Evolutionary conservation across 2,113 vertebrate species (phyloP), one percentile per base, ranked within the genome.

Genomic region (Prunella himalayana): DNA sequence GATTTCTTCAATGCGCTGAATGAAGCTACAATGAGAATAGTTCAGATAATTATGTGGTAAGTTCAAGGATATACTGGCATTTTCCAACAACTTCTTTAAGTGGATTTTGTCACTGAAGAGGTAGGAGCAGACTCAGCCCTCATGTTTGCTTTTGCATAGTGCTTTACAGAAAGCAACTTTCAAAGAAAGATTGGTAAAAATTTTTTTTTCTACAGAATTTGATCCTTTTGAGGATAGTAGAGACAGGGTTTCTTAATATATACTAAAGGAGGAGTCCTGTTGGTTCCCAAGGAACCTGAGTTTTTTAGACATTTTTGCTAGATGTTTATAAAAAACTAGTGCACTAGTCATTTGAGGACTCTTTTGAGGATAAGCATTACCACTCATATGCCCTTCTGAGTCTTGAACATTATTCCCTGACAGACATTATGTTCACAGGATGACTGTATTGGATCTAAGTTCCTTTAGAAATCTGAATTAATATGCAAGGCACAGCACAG

Each of bases 21-120:
- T 2, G 99, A 99, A 51, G 99, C 99, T 49, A 99, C 99, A 47
- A 99, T 99, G 99, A 98, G 98, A 95, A 98, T 99, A 21, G 99
- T 99, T 82, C 99, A 99, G 71, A 99, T 99, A 90, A 99, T 99
- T 77, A 99, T 99, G 99, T 99, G 99, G 99, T 99, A 97, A 97
- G 99, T 97, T 50, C 60, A 81, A 80, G 44, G 27, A 63, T 66
- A 73, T 61, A 50, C 8, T 92, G 72, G 7, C 23, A 42, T 82
- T 95, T 96, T 82, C 59, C 73, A 76, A 31, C 27, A 50, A 31
- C 15, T 77, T 39, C 39, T 76, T 80, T 37, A 53, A 53, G 18
- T 63, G 47, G 11, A 5, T 56, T 93, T 92, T 76, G 50, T 87
- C 42, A n/a, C 13, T 89, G 19, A 87, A 82, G n/a, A 49, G 20